Evolutionary conservation across 2,113 vertebrate genomes (phyloP), one percentile per base, ranked within the genome.

Genomic region (Vanacampus margaritifer): DNA sequence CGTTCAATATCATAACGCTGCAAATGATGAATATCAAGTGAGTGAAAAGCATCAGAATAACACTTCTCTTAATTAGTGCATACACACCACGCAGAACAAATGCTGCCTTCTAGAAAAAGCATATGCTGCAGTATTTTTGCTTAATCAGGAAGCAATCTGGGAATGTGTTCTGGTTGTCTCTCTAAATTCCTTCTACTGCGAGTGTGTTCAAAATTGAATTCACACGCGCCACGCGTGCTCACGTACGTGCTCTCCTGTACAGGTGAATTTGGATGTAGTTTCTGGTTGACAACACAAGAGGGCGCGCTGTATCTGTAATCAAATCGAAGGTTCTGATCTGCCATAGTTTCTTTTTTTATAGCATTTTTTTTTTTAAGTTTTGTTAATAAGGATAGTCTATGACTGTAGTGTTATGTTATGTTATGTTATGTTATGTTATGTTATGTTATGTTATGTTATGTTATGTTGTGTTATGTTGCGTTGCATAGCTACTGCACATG

Each of bases 1-100:
- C 72, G 76, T 80, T 89, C 86, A 87, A 89, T 90, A 85, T 84
- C 72, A 67, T 71, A 87, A 83, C 71, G 78, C 86, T 83, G 83
- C 84, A 86, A 88, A 87, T 68, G 76, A 87, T 82, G 87, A 91
- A 90, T 89, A 89, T 87, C 83, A 91, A 89, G 86, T 90, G 84
- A 88, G 84, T 81, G 85, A 81, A 88, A 90, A 85, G 65, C 82
- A 84, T 73, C 92, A 83, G 88, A 90, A 89, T 88, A 91, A 89
- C 91, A 92, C 87, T 84, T 90, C 71, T 71, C 79, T 88, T 92
- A 89, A 91, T 91, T 88, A 92, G 84, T 68, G 80, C 64, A 79
- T 72, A 79, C 84, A 80, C 76, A 83, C 84, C 77, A 87, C 82
- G 76, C 86, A 79, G 83, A 86, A 88, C 88, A 90, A 90, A 89